Evolutionary conservation across 2,113 vertebrate genomes (phyloP).

Genomic region (Motacilla tschutschensis): DNA sequence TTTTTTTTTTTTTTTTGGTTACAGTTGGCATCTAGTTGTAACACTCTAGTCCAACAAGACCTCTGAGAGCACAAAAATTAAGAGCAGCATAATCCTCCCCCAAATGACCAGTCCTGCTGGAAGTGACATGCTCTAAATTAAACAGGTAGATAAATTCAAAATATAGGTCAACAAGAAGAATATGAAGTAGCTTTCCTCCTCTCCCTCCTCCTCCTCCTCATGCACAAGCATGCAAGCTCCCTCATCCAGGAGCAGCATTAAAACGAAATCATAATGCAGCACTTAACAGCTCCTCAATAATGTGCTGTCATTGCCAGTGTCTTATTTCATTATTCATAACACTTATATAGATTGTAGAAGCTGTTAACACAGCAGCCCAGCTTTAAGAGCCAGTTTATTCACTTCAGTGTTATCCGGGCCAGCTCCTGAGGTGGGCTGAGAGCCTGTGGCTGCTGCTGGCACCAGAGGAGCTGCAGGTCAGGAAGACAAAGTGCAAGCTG

Average conservation of each 20-base stretch:
- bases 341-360: constrained; percentile 23
- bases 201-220: neutral
- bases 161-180: constrained; percentile 24
- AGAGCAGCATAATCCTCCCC: neutral
- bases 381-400: constrained; percentile 33
- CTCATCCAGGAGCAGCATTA: constrained; percentile 41
- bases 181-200: constrained; percentile 23
- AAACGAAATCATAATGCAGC: constrained; percentile 43
- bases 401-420: neutral
- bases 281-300: constrained; percentile 52
- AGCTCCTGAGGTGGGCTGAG: neutral
- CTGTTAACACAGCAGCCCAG: constrained; percentile 1
- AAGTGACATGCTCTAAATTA: neutral
- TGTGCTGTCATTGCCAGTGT: constrained; percentile 2
- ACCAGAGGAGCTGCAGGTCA: neutral
- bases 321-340: constrained; percentile 47
- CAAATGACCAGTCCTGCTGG: neutral
- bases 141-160: constrained; percentile 6
- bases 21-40: neutral
- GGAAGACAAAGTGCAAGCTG: neutral
- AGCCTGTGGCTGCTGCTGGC: neutral
- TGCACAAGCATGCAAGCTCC: neutral
- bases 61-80: neutral
- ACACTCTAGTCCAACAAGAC: neutral
- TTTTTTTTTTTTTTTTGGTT: neutral